Conservation (phyloP, 2,888 invertebrate species). For the Tortricodes alternella region DNA sequence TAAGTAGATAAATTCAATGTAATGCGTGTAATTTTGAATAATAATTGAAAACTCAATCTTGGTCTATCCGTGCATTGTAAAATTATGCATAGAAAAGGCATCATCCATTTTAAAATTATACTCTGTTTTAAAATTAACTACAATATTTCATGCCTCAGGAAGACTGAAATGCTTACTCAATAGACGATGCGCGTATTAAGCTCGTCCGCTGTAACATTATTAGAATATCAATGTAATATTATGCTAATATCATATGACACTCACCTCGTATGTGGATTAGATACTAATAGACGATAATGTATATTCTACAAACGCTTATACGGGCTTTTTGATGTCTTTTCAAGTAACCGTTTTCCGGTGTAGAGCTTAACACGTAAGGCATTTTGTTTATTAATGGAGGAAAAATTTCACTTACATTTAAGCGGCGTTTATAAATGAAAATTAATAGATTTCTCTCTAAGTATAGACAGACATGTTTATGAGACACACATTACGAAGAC, state of each 20-base stretch:
- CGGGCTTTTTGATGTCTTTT: slow-evolving; percentile 26
- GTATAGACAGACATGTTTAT: too few relatives aligned
- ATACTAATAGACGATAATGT: slow-evolving; percentile 21
- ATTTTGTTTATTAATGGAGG: not conserved
- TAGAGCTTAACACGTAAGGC: not conserved
- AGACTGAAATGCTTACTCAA: slow-evolving; percentile 14
- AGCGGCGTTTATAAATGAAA: too few relatives aligned
- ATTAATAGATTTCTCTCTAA: too few relatives aligned
- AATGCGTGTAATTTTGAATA: too few relatives aligned
- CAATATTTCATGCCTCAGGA: not conserved
- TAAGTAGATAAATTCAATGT: too few relatives aligned
- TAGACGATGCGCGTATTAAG: not conserved
- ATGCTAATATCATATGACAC: slow-evolving; percentile 18
- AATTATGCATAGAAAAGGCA: too few relatives aligned
- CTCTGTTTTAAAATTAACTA: not conserved
- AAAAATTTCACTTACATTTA: not conserved
- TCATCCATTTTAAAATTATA: not conserved
- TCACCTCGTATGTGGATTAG: slow-evolving; percentile 17
- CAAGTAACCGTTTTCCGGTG: slow-evolving; percentile 20
- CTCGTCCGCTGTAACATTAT: slow-evolving; percentile 15
- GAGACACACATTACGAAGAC: too few relatives aligned
- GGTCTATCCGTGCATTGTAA: too few relatives aligned
- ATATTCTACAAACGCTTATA: slow-evolving; percentile 18
- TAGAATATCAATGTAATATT: slow-evolving; percentile 29
- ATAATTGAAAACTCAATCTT: too few relatives aligned